Evolutionary conservation across 2,888 invertebrate species (phyloP).

Genomic region (Drosophila prostipennis): DNA sequence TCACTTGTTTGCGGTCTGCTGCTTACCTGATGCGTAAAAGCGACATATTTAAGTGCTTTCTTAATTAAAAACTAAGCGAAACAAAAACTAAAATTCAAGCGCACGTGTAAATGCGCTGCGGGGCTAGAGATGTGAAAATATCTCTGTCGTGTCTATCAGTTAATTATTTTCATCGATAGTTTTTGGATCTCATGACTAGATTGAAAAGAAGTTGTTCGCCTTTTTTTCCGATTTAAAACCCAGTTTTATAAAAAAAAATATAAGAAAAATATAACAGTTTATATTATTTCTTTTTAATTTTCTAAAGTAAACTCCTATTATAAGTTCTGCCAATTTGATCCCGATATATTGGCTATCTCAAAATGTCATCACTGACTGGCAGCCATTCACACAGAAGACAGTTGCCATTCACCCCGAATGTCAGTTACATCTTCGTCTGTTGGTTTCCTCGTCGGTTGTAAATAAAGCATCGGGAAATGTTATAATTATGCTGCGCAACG

Average conservation of each 20-base stretch:
- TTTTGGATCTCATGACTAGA: neutral
- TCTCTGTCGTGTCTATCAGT: neutral
- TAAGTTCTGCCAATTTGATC: too few species aligned
- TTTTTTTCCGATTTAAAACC: too few species aligned
- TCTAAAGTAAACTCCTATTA: too few species aligned
- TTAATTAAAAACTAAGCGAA: slow-evolving; percentile 11
- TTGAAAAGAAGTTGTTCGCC: too few species aligned
- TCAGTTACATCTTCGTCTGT: slow-evolving; percentile 19
- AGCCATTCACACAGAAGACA: neutral
- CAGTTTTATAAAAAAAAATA: too few species aligned
- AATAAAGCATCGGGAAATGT: slow-evolving; percentile 15
- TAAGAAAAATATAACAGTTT: too few species aligned
- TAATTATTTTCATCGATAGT: neutral
- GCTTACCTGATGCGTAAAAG: slow-evolving; percentile 82
- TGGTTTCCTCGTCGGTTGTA: slow-evolving; percentile 1
- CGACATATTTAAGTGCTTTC: slow-evolving; percentile 72
- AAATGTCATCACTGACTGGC: slow-evolving; percentile 2
- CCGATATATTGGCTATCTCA: neutral
- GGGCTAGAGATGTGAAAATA: neutral
- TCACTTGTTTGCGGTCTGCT: neutral
- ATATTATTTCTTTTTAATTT: too few species aligned
- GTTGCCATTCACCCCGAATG: neutral
- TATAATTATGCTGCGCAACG: slow-evolving; percentile 60
- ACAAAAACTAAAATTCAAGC: slow-evolving; percentile 11
- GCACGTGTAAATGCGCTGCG: slow-evolving; percentile 63